Percentiles rank a stretch among this genome's conserved stretches.
phyloP scores from a whole-genome alignment of 2,113 vertebrate species.

The Acanthisitta chloris region DNA sequence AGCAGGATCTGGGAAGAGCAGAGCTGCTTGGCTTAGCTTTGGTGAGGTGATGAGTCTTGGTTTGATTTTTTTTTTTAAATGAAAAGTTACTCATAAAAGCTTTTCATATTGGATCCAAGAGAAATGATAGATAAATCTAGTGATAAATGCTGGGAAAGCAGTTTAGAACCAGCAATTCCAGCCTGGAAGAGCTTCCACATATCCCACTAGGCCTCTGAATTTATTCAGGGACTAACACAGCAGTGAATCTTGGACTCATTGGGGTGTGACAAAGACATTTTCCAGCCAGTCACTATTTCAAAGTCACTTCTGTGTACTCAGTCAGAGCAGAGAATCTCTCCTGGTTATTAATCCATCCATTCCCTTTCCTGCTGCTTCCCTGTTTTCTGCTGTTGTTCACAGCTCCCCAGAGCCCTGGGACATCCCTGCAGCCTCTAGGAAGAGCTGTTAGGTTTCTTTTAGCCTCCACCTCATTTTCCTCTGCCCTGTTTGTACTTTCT shows the following conservation, averaged over 20 bases:
- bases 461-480: not conserved
- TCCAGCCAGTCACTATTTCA: not conserved
- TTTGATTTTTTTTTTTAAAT: not conserved
- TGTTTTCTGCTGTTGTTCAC: not conserved
- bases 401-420: not conserved
- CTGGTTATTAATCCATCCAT: not conserved
- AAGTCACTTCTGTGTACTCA: not conserved
- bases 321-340: not conserved
- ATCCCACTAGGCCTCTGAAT: not conserved
- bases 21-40: not conserved
- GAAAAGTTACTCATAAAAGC: conserved; percentile 12
- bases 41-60: not conserved
- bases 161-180: not conserved
- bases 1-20: not conserved
- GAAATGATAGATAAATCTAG: not conserved
- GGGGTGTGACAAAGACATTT: not conserved
- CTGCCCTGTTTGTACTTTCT: not conserved
- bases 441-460: not conserved
- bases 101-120: not conserved
- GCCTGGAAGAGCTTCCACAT: not conserved
- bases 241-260: not conserved
- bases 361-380: not conserved
- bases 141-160: not conserved
- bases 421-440: not conserved
- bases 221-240: not conserved